Base-by-base conservation (phyloP, 2,797 vertebrate genomes). In the Sebastolobus alascanus region DNA sequence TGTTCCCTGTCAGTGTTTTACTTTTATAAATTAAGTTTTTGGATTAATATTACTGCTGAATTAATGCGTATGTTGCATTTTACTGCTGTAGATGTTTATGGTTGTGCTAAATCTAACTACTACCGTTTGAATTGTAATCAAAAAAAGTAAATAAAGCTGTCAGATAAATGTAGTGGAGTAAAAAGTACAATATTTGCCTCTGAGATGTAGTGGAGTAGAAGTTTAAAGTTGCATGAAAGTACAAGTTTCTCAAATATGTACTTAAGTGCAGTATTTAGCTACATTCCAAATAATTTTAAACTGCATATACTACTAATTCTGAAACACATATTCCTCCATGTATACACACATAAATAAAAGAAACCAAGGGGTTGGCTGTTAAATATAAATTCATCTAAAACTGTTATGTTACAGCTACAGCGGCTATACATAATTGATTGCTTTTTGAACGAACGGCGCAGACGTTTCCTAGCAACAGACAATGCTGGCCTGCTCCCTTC, bases 401-500 rank as follows among this genome's bases (percentile, higher is more conserved):
- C 1, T 8, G 29, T 52, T 3, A 33, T 46, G 40, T 33, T 5
- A 10, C 43, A n/a, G 40, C 65, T 12, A 29, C 25, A 50, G 5
- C 29, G 18, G 54, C 31, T 22, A 5, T 68, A 35, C 66, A 68
- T 33, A 52, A 68, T 22, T 2, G 18, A 33, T 52, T 33, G 18
- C 43, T 52, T 33, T 27, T 33, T 52, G 27, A 46, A 33, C 16
- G 31, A n/a, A 55, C 2, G 12, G 67, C 4, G 7, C 50, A 37
- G 31, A 9, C 50, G 68, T 70, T 20, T 38, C 52, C 33, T 69
- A 69, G 68, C 68, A 69, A 56, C 67, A 55, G 12, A 16, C 46
- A 25, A 25, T 33, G 10, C 11, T 2, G 6, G 3, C 40, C 43
- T 31, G 27, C 50, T 25, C 4, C 31, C n/a, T 54, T 33, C 8